These are phyloP conservation scores for Sardina pilchardus DNA, from an alignment of 2,113 vertebrate species.

Conservation along the genomic window DNA sequence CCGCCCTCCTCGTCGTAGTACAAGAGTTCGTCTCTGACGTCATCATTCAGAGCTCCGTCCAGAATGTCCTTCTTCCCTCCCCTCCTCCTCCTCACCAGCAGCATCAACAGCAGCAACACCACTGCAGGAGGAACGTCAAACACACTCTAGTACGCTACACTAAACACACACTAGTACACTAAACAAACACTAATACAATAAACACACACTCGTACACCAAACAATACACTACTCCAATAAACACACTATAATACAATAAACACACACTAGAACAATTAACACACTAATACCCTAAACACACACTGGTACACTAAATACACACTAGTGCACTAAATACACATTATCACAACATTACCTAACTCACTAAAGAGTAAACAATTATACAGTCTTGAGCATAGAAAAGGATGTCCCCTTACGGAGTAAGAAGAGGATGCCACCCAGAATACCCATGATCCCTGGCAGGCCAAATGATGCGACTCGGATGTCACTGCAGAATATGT, in stretches of 20 bases:
- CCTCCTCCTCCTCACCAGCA: constrained; percentile 51
- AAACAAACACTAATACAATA: neutral
- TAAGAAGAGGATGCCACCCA: constrained; percentile 50
- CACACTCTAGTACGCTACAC: neutral
- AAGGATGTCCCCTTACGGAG: constrained; percentile 42
- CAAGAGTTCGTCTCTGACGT: constrained; percentile 53
- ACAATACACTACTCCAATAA: too few relatives aligned
- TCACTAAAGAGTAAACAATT: neutral
- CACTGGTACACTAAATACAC: too few relatives aligned
- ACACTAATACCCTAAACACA: too few relatives aligned
- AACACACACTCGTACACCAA: too few relatives aligned
- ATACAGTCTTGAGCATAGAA: neutral
- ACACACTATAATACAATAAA: too few relatives aligned
- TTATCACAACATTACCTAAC: neutral
- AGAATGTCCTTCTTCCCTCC: neutral
- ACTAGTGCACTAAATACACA: too few relatives aligned
- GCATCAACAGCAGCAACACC: constrained; percentile 42
- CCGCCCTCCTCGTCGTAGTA: constrained; percentile 61
- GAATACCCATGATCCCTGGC: neutral
- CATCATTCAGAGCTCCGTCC: constrained; percentile 8
- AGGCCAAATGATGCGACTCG: constrained; percentile 1
- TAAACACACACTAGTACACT: neutral
- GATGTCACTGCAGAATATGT: constrained; percentile 30
- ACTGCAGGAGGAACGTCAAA: constrained; percentile 43
- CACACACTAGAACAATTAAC: too few relatives aligned